Percentiles rank a stretch among this genome's conserved stretches.
phyloP scores from a whole-genome alignment of 2,797 vertebrate species.

The Myripristis murdjan region DNA sequence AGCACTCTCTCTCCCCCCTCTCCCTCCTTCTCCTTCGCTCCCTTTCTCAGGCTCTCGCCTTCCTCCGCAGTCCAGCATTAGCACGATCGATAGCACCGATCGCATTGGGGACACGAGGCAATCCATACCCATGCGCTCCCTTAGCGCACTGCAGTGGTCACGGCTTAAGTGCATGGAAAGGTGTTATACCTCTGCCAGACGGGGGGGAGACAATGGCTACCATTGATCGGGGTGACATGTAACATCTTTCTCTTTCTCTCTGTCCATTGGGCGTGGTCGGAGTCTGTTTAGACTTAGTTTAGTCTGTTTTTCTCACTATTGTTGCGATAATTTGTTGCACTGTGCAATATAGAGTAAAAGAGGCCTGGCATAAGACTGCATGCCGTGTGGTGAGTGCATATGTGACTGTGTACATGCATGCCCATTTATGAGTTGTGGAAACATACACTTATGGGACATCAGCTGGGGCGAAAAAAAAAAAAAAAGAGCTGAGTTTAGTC shows the following conservation, averaged over 20 bases:
- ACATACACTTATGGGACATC: slow-evolving; percentile 53
- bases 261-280: slow-evolving; percentile 75
- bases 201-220: slow-evolving; percentile 81
- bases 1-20: slow-evolving; percentile 80
- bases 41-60: slow-evolving; percentile 80
- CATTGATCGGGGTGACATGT: slow-evolving; percentile 88
- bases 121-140: slow-evolving; percentile 88
- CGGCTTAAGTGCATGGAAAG: slow-evolving; percentile 89
- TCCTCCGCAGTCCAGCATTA: slow-evolving; percentile 90
- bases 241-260: slow-evolving; percentile 83
- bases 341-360: slow-evolving; percentile 6
- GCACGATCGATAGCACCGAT: slow-evolving; percentile 89
- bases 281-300: slow-evolving; percentile 61
- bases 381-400: slow-evolving; percentile 8
- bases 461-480: slow-evolving; percentile 33
- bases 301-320: slow-evolving; percentile 50
- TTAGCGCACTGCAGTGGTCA: slow-evolving; percentile 88
- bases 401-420: slow-evolving; percentile 1
- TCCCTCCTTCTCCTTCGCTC: slow-evolving; percentile 75
- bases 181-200: slow-evolving; percentile 88
- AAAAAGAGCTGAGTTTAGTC: slow-evolving; percentile 54
- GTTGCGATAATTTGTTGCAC: slow-evolving; percentile 30
- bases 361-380: slow-evolving; percentile 32
- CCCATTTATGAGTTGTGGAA: slow-evolving; percentile 33
- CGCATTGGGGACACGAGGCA: slow-evolving; percentile 88